phyloP scores from a whole-genome alignment of 2,888 invertebrate species.

The Dorcus parallelipipedus region DNA sequence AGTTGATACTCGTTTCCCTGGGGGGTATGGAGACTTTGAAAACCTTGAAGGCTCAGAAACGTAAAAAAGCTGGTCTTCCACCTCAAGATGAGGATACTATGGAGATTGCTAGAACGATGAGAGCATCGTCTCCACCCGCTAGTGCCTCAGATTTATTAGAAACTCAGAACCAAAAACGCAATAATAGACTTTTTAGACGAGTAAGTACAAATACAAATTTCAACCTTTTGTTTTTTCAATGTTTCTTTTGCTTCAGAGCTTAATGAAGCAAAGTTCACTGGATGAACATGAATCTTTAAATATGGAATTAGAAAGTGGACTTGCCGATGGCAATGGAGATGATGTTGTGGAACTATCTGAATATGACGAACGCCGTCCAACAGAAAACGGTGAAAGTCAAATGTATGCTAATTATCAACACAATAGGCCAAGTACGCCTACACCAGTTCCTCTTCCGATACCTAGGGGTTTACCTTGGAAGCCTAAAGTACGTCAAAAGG shows the following conservation, averaged over 20 bases:
- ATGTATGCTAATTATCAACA: slow-evolving; percentile 40
- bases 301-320: slow-evolving; percentile 66
- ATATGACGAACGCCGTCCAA: slow-evolving; percentile 54
- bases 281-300: slow-evolving; percentile 76
- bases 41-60: slow-evolving; percentile 67
- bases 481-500: slow-evolving; percentile 92
- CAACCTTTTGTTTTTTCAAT: slow-evolving; percentile 6
- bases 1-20: slow-evolving; percentile 84
- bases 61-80: slow-evolving; percentile 69
- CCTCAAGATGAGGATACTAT: slow-evolving; percentile 88
- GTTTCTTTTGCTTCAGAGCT: slow-evolving; percentile 52
- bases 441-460: slow-evolving; percentile 31
- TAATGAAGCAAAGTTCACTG: slow-evolving; percentile 89
- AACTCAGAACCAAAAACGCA: slow-evolving; percentile 75
- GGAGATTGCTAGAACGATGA: slow-evolving; percentile 89
- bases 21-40: slow-evolving; percentile 87
- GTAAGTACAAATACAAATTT: slow-evolving; percentile 40
- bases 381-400: slow-evolving; percentile 36
- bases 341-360: slow-evolving; percentile 53
- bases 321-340: slow-evolving; percentile 60
- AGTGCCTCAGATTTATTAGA: slow-evolving; percentile 87
- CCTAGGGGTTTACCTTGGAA: slow-evolving; percentile 79
- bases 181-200: slow-evolving; percentile 67
- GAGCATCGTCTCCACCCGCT: slow-evolving; percentile 92
- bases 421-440: slow-evolving; percentile 40